These are phyloP conservation scores for Gobiocypris rarus DNA, from an alignment of 2,113 vertebrate species.

Conservation along the genomic window DNA sequence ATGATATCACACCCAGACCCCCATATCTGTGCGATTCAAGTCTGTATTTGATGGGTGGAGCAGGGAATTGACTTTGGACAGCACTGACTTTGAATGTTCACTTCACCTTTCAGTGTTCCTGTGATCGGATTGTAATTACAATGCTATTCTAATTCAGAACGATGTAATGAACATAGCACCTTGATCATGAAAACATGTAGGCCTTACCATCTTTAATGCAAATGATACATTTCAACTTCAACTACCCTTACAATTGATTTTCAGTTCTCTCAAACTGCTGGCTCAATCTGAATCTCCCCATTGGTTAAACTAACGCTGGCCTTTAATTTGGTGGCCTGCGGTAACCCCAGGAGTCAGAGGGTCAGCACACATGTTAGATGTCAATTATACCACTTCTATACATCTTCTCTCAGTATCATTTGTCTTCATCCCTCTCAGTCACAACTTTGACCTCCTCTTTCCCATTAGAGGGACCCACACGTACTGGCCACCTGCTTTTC, in stretches of 20 bases:
- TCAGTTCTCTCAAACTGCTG: conserved; percentile 11
- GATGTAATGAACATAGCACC: conserved; percentile 37
- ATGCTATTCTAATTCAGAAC: neutral
- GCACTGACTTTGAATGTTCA: neutral
- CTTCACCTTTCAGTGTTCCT: neutral
- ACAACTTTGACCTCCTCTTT: conserved; percentile 68
- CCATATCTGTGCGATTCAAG: neutral
- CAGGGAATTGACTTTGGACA: neutral
- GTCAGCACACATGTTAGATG: conserved; percentile 73
- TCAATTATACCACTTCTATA: conserved; percentile 75
- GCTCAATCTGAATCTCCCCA: conserved; percentile 43
- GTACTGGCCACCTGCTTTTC: conserved; percentile 59
- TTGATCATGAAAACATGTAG: neutral
- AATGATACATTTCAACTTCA: neutral
- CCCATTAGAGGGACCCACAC: conserved; percentile 63
- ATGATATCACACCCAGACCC: neutral
- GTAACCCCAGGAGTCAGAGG: conserved; percentile 68
- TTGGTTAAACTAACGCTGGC: conserved; percentile 47
- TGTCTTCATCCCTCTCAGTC: conserved; percentile 77
- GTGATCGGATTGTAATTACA: neutral
- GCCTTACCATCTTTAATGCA: neutral
- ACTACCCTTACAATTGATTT: conserved; percentile 32
- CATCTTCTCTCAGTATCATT: conserved; percentile 68
- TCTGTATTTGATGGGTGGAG: neutral
- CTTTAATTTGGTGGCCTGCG: conserved; percentile 57